A percentile compares a stretch with the other conserved stretches of the same genome.
phyloP scores from a whole-genome alignment of 2,888 invertebrate genomes.

The Agrochola lychnidis region DNA sequence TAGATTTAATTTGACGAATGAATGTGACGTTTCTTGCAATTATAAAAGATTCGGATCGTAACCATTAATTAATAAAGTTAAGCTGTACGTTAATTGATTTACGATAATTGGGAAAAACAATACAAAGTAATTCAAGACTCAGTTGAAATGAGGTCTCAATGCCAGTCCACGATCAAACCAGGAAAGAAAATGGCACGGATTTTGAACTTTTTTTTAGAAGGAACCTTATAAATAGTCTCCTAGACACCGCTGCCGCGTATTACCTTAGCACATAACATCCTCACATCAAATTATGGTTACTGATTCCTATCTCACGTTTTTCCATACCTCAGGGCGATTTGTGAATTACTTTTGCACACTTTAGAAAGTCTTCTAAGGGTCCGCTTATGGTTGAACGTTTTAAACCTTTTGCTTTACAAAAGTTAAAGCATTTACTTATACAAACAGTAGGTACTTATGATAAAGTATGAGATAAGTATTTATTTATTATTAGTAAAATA shows the following conservation, averaged over 20 bases:
- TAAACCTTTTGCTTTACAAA: slow-evolving; percentile 23
- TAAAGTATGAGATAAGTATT: background rate
- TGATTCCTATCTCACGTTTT: slow-evolving; percentile 57
- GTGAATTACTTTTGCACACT: slow-evolving; percentile 61
- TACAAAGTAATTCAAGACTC: background rate
- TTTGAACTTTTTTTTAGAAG: background rate
- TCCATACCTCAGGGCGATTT: slow-evolving; percentile 52
- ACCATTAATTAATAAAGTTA: slow-evolving; percentile 24
- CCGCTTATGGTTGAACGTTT: slow-evolving; percentile 31
- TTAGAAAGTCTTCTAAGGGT: slow-evolving; percentile 54
- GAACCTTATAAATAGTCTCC: background rate
- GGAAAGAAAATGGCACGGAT: background rate
- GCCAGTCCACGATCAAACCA: background rate
- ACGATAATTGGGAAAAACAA: slow-evolving; percentile 34
- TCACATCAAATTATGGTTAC: slow-evolving; percentile 43
- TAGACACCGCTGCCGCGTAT: background rate
- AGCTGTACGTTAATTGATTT: slow-evolving; percentile 40
- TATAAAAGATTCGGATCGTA: slow-evolving; percentile 19
- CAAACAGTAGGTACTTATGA: slow-evolving; percentile 8
- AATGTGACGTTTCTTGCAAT: slow-evolving; percentile 18
- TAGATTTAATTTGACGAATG: slow-evolving; percentile 41
- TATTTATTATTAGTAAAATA: slow-evolving; percentile 17
- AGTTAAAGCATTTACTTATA: slow-evolving; percentile 20
- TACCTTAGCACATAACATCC: slow-evolving; percentile 19
- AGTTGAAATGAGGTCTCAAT: background rate